These are phyloP conservation scores for Thalassarche chlororhynchos DNA, from an alignment of 2,113 vertebrate genomes.

Conservation along the genomic window DNA sequence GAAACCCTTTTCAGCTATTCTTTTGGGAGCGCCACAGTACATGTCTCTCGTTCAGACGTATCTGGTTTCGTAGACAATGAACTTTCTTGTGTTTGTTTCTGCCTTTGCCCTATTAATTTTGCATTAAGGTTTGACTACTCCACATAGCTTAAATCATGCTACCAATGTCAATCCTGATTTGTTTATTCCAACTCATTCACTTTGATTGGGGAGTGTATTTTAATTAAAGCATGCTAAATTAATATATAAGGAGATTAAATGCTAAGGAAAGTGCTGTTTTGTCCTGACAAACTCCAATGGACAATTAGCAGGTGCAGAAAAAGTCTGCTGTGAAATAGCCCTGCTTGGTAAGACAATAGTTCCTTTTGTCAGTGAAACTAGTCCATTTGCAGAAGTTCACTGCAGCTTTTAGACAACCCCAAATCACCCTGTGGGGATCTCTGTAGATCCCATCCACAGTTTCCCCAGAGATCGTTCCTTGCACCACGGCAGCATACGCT, in stretches of 20 bases:
- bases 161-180: not conserved
- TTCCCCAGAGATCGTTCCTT: not conserved
- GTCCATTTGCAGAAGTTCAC: not conserved
- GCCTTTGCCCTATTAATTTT: slow-evolving; percentile 17
- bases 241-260: not conserved
- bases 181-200: slow-evolving; percentile 3
- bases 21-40: not conserved
- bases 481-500: rapidly evolving
- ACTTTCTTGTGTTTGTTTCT: slow-evolving; percentile 60
- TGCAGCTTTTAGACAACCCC: not conserved
- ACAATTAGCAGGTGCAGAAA: not conserved
- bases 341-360: not conserved
- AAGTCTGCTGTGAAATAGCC: not conserved
- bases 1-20: slow-evolving; percentile 21
- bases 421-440: not conserved
- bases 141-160: not conserved
- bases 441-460: not conserved
- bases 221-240: slow-evolving; percentile 36
- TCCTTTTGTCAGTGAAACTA: not conserved
- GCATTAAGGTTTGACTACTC: slow-evolving; percentile 39
- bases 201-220: slow-evolving; percentile 3
- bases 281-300: not conserved
- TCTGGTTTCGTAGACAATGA: slow-evolving; percentile 74
- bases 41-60: slow-evolving; percentile 33
- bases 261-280: not conserved